Conservation (phyloP, 2,797 vertebrate species). For the Todus mexicanus region DNA sequence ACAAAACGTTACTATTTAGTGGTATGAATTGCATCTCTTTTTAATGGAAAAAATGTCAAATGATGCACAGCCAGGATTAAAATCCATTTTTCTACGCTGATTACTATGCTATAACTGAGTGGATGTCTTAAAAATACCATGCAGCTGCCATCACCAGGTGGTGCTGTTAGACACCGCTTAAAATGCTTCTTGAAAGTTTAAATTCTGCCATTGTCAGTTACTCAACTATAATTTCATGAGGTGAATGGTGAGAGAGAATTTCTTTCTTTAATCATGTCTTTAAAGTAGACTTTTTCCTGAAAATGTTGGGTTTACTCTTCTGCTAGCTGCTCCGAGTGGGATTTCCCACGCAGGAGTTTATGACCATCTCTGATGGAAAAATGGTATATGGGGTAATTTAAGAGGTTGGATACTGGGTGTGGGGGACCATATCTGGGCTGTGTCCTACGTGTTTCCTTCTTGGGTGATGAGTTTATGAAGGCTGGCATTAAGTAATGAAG, state of each 20-base stretch:
- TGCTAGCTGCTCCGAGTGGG: background rate
- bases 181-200: background rate
- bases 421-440: background rate
- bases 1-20: background rate
- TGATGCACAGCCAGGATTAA: background rate
- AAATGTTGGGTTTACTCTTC: background rate
- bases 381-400: background rate
- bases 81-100: background rate
- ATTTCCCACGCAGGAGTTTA: background rate
- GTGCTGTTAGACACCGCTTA: conserved; percentile 21
- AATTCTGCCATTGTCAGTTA: background rate
- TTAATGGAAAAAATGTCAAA: background rate
- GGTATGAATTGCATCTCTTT: background rate
- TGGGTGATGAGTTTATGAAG: background rate
- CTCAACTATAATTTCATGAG: background rate
- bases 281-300: background rate
- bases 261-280: background rate
- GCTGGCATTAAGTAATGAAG: background rate
- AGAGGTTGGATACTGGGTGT: background rate
- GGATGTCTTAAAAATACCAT: background rate
- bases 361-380: background rate
- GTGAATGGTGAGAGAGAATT: background rate
- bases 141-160: conserved; percentile 10
- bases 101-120: background rate
- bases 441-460: background rate